Conservation (phyloP, 2,888 invertebrate genomes). For the Pterostichus niger region DNA sequence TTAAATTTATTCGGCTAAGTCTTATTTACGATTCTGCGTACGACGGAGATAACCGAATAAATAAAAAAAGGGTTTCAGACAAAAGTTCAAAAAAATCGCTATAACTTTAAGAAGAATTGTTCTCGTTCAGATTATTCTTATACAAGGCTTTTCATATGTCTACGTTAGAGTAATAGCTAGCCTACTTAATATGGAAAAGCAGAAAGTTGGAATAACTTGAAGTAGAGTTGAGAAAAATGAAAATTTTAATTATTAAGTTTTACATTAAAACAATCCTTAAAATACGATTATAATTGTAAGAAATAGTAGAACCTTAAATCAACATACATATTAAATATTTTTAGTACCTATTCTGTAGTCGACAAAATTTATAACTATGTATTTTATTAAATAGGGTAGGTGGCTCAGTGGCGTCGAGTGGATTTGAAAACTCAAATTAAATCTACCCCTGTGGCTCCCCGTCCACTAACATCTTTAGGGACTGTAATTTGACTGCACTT, state of each 20-base stretch:
- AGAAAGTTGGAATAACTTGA: not conserved
- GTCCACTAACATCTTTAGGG: too few species aligned
- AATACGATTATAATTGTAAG: too few species aligned
- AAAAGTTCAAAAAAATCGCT: constrained; percentile 5
- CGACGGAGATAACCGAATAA: not conserved
- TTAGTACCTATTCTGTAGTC: too few species aligned
- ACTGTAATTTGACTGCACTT: too few species aligned
- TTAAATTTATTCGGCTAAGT: not conserved
- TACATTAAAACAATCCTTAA: too few species aligned
- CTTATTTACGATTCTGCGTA: constrained; percentile 11
- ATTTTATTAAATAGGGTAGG: too few species aligned
- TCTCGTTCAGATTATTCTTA: not conserved
- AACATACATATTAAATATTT: too few species aligned
- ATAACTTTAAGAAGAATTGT: not conserved
- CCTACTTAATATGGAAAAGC: not conserved
- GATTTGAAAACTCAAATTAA: too few species aligned
- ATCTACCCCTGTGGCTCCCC: too few species aligned
- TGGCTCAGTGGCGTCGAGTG: too few species aligned
- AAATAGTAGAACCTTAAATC: too few species aligned
- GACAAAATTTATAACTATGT: too few species aligned
- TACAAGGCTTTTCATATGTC: not conserved
- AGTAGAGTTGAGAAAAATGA: not conserved
- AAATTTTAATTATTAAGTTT: not conserved
- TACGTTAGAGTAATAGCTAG: not conserved
- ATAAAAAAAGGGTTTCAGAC: constrained; percentile 2